Evolutionary conservation across 1,140 invertebrate genomes (phyloP), one percentile per base, ranked within the genome.

Genomic region (Neomicropteryx cornuta): DNA sequence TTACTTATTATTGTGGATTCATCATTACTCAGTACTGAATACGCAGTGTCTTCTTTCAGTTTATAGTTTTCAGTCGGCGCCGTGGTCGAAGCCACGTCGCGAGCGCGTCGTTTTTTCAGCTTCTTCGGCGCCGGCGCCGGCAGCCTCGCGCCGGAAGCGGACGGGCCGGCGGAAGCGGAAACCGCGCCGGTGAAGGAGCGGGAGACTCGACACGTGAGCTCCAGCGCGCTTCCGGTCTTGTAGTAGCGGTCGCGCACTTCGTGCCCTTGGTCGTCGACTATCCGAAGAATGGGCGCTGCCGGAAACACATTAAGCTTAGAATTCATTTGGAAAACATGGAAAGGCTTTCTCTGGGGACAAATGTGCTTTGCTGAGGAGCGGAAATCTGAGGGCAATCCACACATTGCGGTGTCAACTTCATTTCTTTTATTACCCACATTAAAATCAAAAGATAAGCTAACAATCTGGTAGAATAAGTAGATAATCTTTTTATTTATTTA

Each of bases 171-270:
- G n/a, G 36, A 14, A 22, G 33, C 33, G 2, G 35, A 40, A 10
- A 44, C 30, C 4, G 42, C 33, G 2, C 45, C 45, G 16, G 45
- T 44, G 43, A 56, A 62, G 30, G 53, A 56, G 11, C 57, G 44
- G 0, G 73, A 73, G 35, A 64, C 56, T 41, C 67, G 55, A 53
- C 79, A 83, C 18, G 76, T 74, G 40, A 83, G 61, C 56, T 81
- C 77, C 43, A 83, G 72, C n/a, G 73, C 71, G 51, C 77, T 81
- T 16, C 79, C 79, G 13, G 73, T 73, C 60, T 80, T 81, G 62
- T 81, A 82, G 58, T 80, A 81, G 41, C 77, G 63, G 55, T 82
- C 78, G 39, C 73, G 72, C 30, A 79, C 68, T 49, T 72, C 72
- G 41, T 79, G 70, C 27, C 73, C 70, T 43, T 75, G 72, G 50